phyloP scores from a whole-genome alignment of 1,140 invertebrate species.

The Pemphigus obesinymphae region DNA sequence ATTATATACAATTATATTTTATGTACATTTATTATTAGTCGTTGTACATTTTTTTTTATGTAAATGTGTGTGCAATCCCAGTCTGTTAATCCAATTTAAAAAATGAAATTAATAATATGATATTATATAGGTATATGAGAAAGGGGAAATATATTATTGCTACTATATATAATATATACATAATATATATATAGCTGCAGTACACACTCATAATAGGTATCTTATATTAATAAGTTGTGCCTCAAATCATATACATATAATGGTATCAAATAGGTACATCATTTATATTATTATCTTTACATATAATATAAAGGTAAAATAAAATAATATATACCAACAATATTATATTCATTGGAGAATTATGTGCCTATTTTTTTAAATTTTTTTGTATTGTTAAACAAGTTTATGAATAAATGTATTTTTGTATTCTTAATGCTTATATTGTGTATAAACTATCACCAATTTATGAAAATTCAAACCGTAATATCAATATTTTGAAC shows the following conservation, averaged over 20 bases:
- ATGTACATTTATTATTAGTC: constrained; percentile 17
- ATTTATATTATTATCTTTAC: too few species aligned
- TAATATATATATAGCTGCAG: too few species aligned
- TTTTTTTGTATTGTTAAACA: constrained; percentile 14
- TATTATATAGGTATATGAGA: not conserved
- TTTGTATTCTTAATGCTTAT: constrained; percentile 4
- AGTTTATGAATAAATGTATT: constrained; percentile 13
- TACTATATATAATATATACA: not conserved
- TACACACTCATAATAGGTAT: too few species aligned
- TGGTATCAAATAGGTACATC: too few species aligned
- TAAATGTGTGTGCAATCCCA: constrained; percentile 20
- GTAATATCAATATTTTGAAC: too few species aligned
- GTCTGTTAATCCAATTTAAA: not conserved
- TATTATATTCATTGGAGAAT: not conserved
- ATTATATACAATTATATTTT: too few species aligned
- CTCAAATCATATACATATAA: not conserved
- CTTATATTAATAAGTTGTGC: not conserved
- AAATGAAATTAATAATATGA: not conserved
- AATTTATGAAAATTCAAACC: too few species aligned
- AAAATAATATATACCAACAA: not conserved
- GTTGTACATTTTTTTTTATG: constrained; percentile 10
- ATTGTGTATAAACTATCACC: too few species aligned
- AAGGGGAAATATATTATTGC: not conserved
- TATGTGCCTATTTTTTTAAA: constrained; percentile 26
- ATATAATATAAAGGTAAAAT: not conserved